Conservation (phyloP, 2,888 invertebrate species). For the Cremastinae sp. region DNA sequence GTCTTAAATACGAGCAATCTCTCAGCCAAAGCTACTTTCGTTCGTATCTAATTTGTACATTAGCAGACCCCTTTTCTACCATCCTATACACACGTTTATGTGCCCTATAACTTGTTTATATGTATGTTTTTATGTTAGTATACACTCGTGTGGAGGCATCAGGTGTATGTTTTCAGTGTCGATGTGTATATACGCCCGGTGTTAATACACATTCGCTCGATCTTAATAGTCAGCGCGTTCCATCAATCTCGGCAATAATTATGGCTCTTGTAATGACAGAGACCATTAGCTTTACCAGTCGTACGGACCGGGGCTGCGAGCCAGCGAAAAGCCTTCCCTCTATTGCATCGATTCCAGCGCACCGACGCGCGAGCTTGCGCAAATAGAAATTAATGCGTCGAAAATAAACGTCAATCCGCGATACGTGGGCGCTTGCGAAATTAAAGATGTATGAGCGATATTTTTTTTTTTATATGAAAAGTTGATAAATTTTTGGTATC, state of each 20-base stretch:
- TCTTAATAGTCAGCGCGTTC: conserved; percentile 66
- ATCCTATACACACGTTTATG: no score
- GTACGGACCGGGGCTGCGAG: conserved; percentile 34
- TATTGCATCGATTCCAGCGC: conserved; percentile 18
- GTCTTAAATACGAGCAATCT: conserved; percentile 23
- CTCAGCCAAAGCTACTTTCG: conserved; percentile 63
- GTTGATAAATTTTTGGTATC: no score
- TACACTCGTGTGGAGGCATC: conserved; percentile 5
- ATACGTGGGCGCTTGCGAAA: background rate
- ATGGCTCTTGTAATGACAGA: conserved; percentile 66
- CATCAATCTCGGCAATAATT: conserved; percentile 69
- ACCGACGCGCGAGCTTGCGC: background rate
- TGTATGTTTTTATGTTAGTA: conserved; percentile 4
- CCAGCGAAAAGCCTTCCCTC: conserved; percentile 19
- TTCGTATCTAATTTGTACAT: conserved; percentile 64
- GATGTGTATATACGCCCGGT: conserved; percentile 10
- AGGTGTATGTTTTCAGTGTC: conserved; percentile 18
- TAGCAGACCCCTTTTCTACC: conserved; percentile 22
- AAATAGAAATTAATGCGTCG: background rate
- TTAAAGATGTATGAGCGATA: no score
- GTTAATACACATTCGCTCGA: conserved; percentile 41
- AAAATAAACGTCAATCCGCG: conserved; percentile 1
- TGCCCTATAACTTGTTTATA: conserved; percentile 2
- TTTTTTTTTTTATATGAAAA: no score
- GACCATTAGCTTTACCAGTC: conserved; percentile 65